These are phyloP conservation scores for Liolophura sinensis DNA, from an alignment of 1,140 invertebrate species.

Conservation along the genomic window DNA sequence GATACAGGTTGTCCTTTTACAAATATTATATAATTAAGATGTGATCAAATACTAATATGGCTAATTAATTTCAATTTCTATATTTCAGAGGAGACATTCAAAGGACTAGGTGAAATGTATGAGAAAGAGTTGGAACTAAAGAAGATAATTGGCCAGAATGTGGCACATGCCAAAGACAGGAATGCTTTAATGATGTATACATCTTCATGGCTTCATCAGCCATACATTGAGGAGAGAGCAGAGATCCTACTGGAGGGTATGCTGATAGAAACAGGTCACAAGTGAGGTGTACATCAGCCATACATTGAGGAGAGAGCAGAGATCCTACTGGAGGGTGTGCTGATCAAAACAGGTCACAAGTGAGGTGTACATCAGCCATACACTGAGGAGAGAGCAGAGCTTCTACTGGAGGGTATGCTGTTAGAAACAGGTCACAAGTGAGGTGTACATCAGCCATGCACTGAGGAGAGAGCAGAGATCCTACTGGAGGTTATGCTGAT, in stretches of 20 bases:
- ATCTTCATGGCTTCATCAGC: conserved; percentile 33
- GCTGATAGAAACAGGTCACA: conserved; percentile 27
- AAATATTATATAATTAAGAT: too few species aligned
- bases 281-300: too few species aligned
- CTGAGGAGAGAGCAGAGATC: too few species aligned
- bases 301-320: too few species aligned
- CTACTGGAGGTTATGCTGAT: too few species aligned
- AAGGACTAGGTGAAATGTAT: conserved; percentile 23
- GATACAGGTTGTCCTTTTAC: too few species aligned
- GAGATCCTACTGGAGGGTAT: conserved; percentile 22
- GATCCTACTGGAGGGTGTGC: too few species aligned
- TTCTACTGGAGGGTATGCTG: conserved; percentile 24
- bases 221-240: conserved; percentile 23
- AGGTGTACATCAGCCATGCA: neutral
- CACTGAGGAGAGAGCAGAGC: conserved; percentile 14
- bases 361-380: conserved; percentile 28
- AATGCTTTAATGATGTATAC: conserved; percentile 29
- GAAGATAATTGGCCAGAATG: conserved; percentile 18
- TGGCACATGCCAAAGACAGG: conserved; percentile 25
- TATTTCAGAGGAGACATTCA: conserved; percentile 23
- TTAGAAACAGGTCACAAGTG: conserved; percentile 28
- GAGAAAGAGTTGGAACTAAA: conserved; percentile 27
- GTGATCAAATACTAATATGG: too few species aligned
- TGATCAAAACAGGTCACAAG: too few species aligned
- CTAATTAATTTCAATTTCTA: conserved; percentile 3